A percentile compares a stretch with the other conserved stretches of the same genome.
phyloP scores from a whole-genome alignment of 2,113 vertebrate genomes.

The Orycteropus afer region DNA sequence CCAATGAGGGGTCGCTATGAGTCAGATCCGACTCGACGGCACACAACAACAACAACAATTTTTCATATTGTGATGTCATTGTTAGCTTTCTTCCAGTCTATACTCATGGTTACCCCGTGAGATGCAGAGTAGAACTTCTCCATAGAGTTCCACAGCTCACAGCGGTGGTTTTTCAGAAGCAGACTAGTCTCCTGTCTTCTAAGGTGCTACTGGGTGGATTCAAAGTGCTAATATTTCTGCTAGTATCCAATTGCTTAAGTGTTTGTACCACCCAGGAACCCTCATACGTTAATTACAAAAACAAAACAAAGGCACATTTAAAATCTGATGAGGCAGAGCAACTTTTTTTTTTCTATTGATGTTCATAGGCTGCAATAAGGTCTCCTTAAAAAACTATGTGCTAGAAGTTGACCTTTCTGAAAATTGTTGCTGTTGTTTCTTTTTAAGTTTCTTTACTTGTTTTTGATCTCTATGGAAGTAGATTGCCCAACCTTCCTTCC shows the following conservation, averaged over 20 bases:
- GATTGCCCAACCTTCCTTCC: too few species aligned
- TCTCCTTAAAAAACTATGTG: neutral
- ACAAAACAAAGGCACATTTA: neutral
- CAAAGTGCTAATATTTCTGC: neutral
- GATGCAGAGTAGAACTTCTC: neutral
- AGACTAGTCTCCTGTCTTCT: neutral
- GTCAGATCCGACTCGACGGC: too few species aligned
- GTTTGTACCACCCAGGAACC: neutral
- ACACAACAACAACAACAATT: too few species aligned
- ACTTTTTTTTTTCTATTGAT: neutral
- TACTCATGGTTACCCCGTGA: neutral
- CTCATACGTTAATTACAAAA: neutral
- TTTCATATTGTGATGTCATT: neutral
- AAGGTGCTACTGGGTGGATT: neutral
- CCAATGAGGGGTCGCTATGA: too few species aligned
- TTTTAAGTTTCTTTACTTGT: neutral
- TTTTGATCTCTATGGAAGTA: too few species aligned
- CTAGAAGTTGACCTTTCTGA: neutral
- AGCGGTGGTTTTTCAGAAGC: neutral
- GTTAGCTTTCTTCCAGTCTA: neutral
- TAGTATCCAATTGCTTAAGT: neutral
- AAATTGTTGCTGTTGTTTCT: constrained; percentile 9
- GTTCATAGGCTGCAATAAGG: neutral
- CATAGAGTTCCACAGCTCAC: neutral
- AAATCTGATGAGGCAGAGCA: neutral